Evolutionary conservation across 2,888 invertebrate genomes (phyloP).

Genomic region (Pollenia griseotomentosa): DNA sequence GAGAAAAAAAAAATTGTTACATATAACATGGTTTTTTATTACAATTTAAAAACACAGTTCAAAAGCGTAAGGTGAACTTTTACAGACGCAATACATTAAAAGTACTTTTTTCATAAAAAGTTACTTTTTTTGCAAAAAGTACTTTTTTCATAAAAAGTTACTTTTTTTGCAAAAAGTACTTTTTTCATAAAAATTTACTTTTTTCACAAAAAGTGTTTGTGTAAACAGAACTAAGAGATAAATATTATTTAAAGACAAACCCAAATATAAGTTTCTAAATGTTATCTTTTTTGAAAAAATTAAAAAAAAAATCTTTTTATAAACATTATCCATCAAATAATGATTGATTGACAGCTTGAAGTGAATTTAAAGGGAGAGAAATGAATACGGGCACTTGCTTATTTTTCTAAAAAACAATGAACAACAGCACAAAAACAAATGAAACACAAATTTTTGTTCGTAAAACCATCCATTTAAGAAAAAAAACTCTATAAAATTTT

Average conservation of each 20-base stretch:
- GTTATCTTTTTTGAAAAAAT: constrained; percentile 15
- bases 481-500: neutral
- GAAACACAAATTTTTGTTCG: constrained; percentile 12
- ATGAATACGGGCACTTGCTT: constrained; percentile 54
- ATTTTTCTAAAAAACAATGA: constrained; percentile 1
- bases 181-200: no score
- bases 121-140: no score
- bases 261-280: constrained; percentile 13
- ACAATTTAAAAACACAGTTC: neutral
- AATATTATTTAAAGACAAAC: no score
- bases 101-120: no score
- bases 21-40: constrained; percentile 28
- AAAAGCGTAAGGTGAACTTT: no score
- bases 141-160: no score
- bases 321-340: constrained; percentile 63
- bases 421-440: neutral
- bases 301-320: constrained; percentile 27
- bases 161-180: no score
- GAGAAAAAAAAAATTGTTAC: constrained; percentile 3
- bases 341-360: constrained; percentile 73
- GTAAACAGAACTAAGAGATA: no score
- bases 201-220: no score
- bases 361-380: constrained; percentile 19
- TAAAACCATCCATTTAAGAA: constrained; percentile 32
- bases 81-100: no score